phyloP scores from a whole-genome alignment of 2,797 vertebrate genomes.

The Danionella dracula region DNA sequence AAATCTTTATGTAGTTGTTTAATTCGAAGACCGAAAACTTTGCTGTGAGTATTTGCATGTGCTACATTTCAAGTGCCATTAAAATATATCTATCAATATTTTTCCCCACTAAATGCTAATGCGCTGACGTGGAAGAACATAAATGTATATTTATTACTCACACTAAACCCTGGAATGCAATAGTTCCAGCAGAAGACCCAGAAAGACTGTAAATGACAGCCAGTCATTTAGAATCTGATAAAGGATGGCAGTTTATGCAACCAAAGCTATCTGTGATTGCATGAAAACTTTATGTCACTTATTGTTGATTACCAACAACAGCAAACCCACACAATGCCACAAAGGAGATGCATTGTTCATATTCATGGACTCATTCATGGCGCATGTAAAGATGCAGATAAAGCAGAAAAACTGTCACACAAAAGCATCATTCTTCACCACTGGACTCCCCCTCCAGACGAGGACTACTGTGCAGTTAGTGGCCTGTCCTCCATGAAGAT shows the following conservation, averaged over 20 bases:
- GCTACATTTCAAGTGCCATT: no score
- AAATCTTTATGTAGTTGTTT: no score
- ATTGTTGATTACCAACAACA: slow-evolving; percentile 16
- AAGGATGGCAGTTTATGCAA: not conserved
- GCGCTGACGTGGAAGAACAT: no score
- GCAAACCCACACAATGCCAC: not conserved
- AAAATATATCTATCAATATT: no score
- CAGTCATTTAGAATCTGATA: no score
- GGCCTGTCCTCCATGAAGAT: slow-evolving; percentile 46
- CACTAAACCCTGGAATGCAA: no score
- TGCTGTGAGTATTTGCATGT: no score
- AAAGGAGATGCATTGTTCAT: slow-evolving; percentile 2
- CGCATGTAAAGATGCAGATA: slow-evolving; percentile 13
- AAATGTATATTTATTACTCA: no score
- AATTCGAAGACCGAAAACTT: no score
- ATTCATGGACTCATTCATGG: not conserved
- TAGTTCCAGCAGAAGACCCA: no score
- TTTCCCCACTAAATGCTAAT: no score
- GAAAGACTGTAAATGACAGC: no score
- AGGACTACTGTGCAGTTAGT: slow-evolving; percentile 25
- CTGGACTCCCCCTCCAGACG: slow-evolving; percentile 15
- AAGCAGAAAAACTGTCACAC: slow-evolving; percentile 12
- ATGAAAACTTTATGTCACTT: slow-evolving; percentile 1
- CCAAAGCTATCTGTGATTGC: not conserved
- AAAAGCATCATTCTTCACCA: slow-evolving; percentile 37